Percentiles rank a stretch among this genome's conserved stretches.
phyloP scores from a whole-genome alignment of 2,797 vertebrate genomes.

The Microcaecilia unicolor region DNA sequence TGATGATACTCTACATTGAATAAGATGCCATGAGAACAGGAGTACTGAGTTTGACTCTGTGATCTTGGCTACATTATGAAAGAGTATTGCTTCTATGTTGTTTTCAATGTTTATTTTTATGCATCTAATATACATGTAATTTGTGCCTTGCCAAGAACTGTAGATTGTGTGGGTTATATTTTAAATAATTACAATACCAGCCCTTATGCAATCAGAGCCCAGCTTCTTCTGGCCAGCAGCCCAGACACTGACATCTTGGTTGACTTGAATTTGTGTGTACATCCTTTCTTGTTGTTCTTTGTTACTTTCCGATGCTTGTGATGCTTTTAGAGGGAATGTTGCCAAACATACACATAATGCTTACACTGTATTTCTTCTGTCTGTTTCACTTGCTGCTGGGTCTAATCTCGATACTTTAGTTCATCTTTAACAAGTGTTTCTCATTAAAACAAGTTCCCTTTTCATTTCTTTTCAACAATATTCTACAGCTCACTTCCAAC shows the following conservation, averaged over 20 bases:
- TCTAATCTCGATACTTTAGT: too few relatives aligned
- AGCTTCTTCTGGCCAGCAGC: neutral
- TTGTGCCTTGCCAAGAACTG: too few relatives aligned
- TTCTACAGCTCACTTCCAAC: too few relatives aligned
- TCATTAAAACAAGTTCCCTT: neutral
- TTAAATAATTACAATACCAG: neutral
- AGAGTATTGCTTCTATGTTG: too few relatives aligned
- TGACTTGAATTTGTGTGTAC: rapidly evolving
- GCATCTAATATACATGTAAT: too few relatives aligned
- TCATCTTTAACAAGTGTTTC: neutral
- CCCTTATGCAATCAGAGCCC: neutral
- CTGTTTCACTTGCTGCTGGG: neutral
- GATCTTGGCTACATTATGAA: too few relatives aligned
- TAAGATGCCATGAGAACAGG: too few relatives aligned
- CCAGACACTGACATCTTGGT: neutral
- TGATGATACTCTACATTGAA: too few relatives aligned
- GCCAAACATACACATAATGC: neutral
- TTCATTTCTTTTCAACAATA: neutral
- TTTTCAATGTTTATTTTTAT: too few relatives aligned
- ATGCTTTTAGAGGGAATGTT: neutral
- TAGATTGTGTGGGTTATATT: too few relatives aligned
- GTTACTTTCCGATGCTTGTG: neutral
- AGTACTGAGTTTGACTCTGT: too few relatives aligned
- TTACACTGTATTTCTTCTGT: neutral
- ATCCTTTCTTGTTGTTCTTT: neutral